A percentile compares a stretch with the other conserved stretches of the same genome.
Conservation (phyloP, 2,888 invertebrate genomes). For the Mimachlamys varia region DNA sequence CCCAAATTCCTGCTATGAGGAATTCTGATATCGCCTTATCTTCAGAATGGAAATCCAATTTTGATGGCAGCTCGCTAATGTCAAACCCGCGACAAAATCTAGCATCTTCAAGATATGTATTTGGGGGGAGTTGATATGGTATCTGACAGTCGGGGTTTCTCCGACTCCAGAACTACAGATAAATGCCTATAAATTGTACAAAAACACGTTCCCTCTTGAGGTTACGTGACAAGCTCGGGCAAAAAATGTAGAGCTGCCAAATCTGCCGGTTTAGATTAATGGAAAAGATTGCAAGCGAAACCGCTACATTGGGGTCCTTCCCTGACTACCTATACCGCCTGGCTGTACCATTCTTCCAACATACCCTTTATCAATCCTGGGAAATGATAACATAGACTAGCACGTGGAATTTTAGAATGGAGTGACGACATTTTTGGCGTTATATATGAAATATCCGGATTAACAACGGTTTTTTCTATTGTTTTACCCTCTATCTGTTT, state of each 20-base stretch:
- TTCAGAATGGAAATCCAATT: conserved; percentile 54
- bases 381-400: background rate
- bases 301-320: conserved; percentile 13
- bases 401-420: background rate
- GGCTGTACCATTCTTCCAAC: background rate
- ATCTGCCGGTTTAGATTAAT: conserved; percentile 50
- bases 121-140: conserved; percentile 51
- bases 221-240: conserved; percentile 52
- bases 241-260: conserved; percentile 48
- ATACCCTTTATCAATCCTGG: conserved; percentile 8
- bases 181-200: conserved; percentile 56
- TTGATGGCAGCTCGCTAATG: conserved; percentile 55
- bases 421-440: background rate
- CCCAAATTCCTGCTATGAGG: conserved; percentile 37
- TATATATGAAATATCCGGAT: conserved; percentile 1
- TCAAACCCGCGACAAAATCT: conserved; percentile 54
- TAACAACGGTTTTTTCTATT: background rate
- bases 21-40: conserved; percentile 50
- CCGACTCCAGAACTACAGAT: conserved; percentile 50
- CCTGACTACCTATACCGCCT: background rate
- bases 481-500: background rate
- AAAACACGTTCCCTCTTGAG: conserved; percentile 55
- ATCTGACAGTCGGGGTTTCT: conserved; percentile 52
- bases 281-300: conserved; percentile 49
- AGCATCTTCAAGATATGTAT: conserved; percentile 53